A percentile compares a stretch with the other conserved stretches of the same genome.
Evolutionary conservation across 2,888 invertebrate genomes (phyloP).

Genomic region (Noctua janthina): DNA sequence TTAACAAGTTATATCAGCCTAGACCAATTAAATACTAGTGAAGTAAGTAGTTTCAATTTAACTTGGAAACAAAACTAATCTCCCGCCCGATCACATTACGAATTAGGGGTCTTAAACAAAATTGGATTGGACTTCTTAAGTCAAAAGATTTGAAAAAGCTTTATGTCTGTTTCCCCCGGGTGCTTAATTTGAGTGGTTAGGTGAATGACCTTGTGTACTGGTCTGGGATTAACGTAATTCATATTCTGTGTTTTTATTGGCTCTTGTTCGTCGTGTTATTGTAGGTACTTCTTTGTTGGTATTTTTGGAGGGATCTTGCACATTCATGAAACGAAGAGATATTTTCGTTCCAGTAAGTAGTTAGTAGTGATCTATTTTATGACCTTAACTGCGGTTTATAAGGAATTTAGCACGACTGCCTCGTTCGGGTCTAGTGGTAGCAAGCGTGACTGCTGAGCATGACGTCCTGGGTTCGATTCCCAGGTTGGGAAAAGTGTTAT

Average conservation of each 20-base stretch:
- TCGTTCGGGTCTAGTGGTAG: no score
- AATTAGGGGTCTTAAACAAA: conserved; percentile 42
- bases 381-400: neutral
- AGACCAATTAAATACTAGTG: conserved; percentile 4
- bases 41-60: conserved; percentile 34
- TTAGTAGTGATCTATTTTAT: neutral
- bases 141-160: conserved; percentile 46
- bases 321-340: neutral
- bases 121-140: conserved; percentile 36
- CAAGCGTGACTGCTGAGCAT: no score
- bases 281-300: neutral
- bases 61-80: conserved; percentile 45
- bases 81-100: conserved; percentile 29
- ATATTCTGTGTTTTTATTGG: conserved; percentile 2
- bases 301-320: neutral
- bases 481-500: no score
- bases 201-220: neutral
- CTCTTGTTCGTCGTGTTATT: neutral
- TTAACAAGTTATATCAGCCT: conserved; percentile 3
- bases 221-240: conserved; percentile 1
- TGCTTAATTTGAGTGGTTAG: conserved; percentile 15
- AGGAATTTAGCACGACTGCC: no score
- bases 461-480: no score
- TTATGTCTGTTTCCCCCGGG: neutral
- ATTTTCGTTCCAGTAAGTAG: neutral